These are phyloP conservation scores for Lissonota sp. DNA, from an alignment of 2,888 invertebrate genomes.

Conservation along the genomic window DNA sequence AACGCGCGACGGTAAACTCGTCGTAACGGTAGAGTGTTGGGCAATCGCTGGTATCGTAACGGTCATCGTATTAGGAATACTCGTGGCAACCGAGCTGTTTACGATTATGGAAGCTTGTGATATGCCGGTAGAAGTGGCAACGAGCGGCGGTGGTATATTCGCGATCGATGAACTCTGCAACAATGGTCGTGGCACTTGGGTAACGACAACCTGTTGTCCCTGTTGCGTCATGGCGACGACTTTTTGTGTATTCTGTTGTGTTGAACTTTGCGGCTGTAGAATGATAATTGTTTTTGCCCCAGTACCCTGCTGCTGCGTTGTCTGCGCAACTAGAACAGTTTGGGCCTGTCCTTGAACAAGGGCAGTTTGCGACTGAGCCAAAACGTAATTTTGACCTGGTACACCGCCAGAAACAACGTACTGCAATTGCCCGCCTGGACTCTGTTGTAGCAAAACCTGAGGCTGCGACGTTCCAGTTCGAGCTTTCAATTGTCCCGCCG, in stretches of 20 bases:
- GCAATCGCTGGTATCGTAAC: constrained; percentile 80
- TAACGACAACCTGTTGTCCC: constrained; percentile 88
- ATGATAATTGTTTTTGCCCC: constrained; percentile 90
- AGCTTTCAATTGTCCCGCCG: constrained; percentile 75
- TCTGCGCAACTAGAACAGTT: constrained; percentile 88
- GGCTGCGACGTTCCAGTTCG: constrained; percentile 76
- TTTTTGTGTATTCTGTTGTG: constrained; percentile 83
- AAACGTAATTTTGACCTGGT: constrained; percentile 87
- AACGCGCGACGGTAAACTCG: constrained; percentile 80
- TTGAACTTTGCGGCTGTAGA: constrained; percentile 86
- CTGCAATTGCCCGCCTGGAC: constrained; percentile 84
- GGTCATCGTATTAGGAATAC: constrained; percentile 76
- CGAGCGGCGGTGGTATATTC: constrained; percentile 83
- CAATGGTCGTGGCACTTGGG: constrained; percentile 86
- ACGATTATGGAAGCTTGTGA: constrained; percentile 80
- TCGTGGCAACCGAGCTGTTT: constrained; percentile 76
- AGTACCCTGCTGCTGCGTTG: constrained; percentile 88
- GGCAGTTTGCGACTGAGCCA: constrained; percentile 88
- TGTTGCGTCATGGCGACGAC: constrained; percentile 88
- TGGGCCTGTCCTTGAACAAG: constrained; percentile 87
- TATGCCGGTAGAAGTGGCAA: constrained; percentile 81
- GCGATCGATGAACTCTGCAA: constrained; percentile 84
- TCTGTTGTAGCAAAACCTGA: constrained; percentile 80
- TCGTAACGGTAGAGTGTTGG: constrained; percentile 76
- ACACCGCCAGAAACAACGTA: constrained; percentile 85